Base-by-base conservation (phyloP, 2,797 vertebrate genomes). In the Tragopan temminckii region DNA sequence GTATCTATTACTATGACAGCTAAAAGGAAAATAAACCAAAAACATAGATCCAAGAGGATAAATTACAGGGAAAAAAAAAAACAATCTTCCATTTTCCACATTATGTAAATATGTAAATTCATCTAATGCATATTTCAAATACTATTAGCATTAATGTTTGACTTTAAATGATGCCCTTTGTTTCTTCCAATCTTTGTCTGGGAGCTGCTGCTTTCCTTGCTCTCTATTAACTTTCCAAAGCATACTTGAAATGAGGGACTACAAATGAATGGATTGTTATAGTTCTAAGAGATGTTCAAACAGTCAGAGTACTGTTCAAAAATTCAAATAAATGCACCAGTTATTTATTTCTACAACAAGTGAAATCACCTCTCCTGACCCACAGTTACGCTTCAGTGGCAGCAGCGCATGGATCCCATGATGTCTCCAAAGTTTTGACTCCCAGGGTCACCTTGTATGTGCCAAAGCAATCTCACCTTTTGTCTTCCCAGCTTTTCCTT, bases 51-150 rank as follows among this genome's bases (percentile, higher is more conserved):
- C 23, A 57, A 84, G 70, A 59, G 27, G 70, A 81, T 9, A 77
- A 77, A 8, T 53, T 7, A 67, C 9, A 43, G 69, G 67, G 38
- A 19, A 27, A 18, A 74, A 45, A 19, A 25, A 16, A 31, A 53
- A 11, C 7, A 19, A 27, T 4, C 0, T 4, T 61, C n/a, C 71
- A 17, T 23, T 80, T 92, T 88, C 40, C 48, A 43, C 24, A 29
- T 53, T 38, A 46, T 5, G 57, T 21, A n/a, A 68, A 83, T n/a
- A 85, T 10, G 40, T 4, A 27, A 76, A 68, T 42, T 45, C 3
- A 77, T n/a, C 25, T 57, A 89, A 85, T 46, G 27, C 38, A 59
- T 46, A 78, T 71, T 87, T 93, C 64, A 83, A 80, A 83, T n/a
- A 55, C 21, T 53, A 62, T 31, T 80, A 43, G 29, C 59, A 77